Conservation (phyloP, 2,797 vertebrate genomes). For the Distichodus sexfasciatus region DNA sequence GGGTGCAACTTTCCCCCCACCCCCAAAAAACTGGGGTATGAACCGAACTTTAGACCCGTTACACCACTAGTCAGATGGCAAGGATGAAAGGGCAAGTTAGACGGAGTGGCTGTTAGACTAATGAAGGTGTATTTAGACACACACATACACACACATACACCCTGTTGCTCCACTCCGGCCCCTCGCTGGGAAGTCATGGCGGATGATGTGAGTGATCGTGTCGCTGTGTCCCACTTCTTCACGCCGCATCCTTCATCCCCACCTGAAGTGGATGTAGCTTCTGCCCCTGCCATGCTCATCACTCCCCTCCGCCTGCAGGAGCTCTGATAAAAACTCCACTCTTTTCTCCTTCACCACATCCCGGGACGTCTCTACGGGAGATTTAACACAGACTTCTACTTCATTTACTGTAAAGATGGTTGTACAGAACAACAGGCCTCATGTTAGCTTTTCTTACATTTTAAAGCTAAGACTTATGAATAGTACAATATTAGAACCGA, state of each 20-base stretch:
- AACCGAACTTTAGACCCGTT: background rate
- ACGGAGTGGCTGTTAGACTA: background rate
- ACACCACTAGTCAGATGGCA: background rate
- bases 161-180: slow-evolving; percentile 53
- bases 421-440: no score
- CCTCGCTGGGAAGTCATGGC: slow-evolving; percentile 48
- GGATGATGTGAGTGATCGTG: slow-evolving; percentile 56
- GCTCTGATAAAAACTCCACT: slow-evolving; percentile 2
- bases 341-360: slow-evolving; percentile 15
- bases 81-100: slow-evolving; percentile 21
- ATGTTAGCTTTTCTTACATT: no score
- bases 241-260: slow-evolving; percentile 57
- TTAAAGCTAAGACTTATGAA: no score
- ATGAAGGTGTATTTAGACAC: slow-evolving; percentile 12
- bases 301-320: slow-evolving; percentile 28
- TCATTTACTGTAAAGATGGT: background rate
- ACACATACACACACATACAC: slow-evolving; percentile 33
- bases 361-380: background rate
- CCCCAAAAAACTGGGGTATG: background rate
- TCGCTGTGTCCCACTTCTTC: slow-evolving; percentile 59
- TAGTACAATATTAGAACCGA: no score
- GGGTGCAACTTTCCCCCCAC: no score
- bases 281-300: slow-evolving; percentile 51
- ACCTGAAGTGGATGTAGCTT: slow-evolving; percentile 34
- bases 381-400: background rate